Evolutionary conservation across 2,113 vertebrate genomes (phyloP).

Genomic region (Tiliqua scincoides): DNA sequence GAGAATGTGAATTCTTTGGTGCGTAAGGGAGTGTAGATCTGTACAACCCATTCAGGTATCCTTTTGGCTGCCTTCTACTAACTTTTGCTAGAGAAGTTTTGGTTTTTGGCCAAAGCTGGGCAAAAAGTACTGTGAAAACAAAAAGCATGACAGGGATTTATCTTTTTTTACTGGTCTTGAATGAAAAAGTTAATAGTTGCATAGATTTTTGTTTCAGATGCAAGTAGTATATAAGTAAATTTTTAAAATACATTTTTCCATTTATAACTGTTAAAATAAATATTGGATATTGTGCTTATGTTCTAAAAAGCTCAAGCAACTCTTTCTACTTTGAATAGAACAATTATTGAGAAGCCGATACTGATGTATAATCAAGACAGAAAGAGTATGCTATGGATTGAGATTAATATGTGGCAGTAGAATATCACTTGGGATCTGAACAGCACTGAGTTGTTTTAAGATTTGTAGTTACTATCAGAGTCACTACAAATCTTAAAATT

Average conservation of each 20-base stretch:
- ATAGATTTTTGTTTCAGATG: neutral
- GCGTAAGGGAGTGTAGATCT: neutral
- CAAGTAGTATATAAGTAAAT: neutral
- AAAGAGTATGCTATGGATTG: neutral
- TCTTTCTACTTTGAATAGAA: neutral
- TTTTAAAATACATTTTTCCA: neutral
- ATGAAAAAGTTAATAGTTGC: neutral
- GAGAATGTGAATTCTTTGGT: neutral
- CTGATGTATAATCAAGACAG: neutral
- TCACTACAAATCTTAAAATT: too few species aligned
- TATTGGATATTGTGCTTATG: neutral
- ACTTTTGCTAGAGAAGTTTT: neutral
- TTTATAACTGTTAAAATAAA: neutral
- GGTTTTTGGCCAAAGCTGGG: neutral
- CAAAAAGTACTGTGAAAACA: neutral
- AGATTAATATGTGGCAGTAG: neutral
- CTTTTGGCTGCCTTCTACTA: neutral
- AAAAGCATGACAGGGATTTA: too few species aligned
- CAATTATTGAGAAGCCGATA: neutral
- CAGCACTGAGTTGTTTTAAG: neutral
- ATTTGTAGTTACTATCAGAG: neutral
- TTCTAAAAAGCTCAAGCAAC: neutral
- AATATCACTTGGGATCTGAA: neutral
- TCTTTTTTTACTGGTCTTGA: neutral
- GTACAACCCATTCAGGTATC: neutral